phyloP scores from a whole-genome alignment of 2,797 vertebrate genomes.

The Numenius phaeopus region DNA sequence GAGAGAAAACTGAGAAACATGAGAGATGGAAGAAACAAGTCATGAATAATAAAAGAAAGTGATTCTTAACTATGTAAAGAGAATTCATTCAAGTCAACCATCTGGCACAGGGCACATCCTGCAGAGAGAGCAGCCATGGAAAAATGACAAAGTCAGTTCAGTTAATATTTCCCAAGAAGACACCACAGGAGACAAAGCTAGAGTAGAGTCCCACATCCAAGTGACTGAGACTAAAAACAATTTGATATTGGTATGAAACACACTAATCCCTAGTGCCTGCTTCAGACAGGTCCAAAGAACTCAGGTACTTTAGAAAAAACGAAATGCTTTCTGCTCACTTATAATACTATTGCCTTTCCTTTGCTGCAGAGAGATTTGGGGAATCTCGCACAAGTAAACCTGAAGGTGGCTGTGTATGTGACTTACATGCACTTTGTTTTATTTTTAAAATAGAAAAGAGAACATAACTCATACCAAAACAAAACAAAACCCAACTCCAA shows the following conservation, averaged over 20 bases:
- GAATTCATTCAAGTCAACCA: slow-evolving; percentile 68
- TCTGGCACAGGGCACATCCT: slow-evolving; percentile 63
- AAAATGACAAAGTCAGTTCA: slow-evolving; percentile 54
- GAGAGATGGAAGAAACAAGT: slow-evolving; percentile 64
- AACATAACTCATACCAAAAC: background rate
- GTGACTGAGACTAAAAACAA: background rate
- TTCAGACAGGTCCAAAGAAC: background rate
- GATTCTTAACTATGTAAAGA: slow-evolving; percentile 64
- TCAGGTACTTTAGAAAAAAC: background rate
- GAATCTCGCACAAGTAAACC: background rate
- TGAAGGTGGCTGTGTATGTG: background rate
- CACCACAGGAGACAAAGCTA: slow-evolving; percentile 30
- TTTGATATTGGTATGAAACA: background rate
- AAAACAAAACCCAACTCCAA: background rate
- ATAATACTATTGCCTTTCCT: background rate
- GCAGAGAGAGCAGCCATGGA: slow-evolving; percentile 54
- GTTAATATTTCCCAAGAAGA: slow-evolving; percentile 50
- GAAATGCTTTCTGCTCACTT: background rate
- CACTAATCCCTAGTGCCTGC: too few relatives aligned
- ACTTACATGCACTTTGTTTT: background rate
- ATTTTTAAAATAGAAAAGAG: background rate
- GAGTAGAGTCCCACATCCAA: background rate
- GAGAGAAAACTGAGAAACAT: slow-evolving; percentile 50
- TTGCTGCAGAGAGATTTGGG: background rate
- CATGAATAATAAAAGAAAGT: slow-evolving; percentile 65